phyloP scores from a whole-genome alignment of 2,797 vertebrate genomes.

The Lepus oiostolus region DNA sequence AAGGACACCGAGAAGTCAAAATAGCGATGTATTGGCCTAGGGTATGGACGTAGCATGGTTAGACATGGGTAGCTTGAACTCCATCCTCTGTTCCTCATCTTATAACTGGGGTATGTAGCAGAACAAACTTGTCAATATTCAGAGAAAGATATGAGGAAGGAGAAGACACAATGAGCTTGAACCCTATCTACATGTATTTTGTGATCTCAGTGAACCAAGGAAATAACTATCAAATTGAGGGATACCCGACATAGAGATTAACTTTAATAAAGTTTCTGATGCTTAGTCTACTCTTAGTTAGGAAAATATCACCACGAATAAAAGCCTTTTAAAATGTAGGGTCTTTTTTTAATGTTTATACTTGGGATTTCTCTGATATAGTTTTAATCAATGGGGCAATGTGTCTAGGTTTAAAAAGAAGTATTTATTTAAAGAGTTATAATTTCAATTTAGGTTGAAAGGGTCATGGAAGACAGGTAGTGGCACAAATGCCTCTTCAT shows the following conservation, averaged over 20 bases:
- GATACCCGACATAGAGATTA: not conserved
- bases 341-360: not conserved
- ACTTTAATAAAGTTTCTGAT: not conserved
- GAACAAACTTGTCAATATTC: not conserved
- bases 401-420: not conserved
- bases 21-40: rapidly evolving
- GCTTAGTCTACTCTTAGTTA: not conserved
- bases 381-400: not conserved
- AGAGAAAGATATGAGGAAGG: not conserved
- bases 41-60: rapidly evolving
- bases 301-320: not conserved
- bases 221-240: not conserved
- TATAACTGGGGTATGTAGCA: rapidly evolving
- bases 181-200: not conserved
- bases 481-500: not conserved
- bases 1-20: not conserved
- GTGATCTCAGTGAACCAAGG: not conserved
- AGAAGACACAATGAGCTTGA: not conserved
- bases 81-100: not conserved
- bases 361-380: not conserved
- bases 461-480: not conserved
- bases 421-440: not conserved
- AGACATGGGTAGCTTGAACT: rapidly evolving
- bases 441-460: not conserved
- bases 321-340: not conserved